These are phyloP conservation scores for Cairina moschata DNA, from an alignment of 2,113 vertebrate genomes.

Conservation along the genomic window DNA sequence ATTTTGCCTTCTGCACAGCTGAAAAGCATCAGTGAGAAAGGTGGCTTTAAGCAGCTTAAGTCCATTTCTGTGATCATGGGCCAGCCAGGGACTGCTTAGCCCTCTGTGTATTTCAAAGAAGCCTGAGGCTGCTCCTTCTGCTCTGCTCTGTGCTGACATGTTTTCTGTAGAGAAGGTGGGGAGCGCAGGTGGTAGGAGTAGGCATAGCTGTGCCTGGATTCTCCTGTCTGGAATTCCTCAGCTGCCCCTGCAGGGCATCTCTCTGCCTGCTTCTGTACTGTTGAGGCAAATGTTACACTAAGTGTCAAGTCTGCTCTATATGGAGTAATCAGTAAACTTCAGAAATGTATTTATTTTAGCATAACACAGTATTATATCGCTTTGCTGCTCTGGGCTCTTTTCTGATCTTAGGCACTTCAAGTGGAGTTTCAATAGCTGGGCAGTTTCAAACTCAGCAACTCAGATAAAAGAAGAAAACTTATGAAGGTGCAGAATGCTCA, in stretches of 20 bases:
- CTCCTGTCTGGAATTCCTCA: not conserved
- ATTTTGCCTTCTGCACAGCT: not conserved
- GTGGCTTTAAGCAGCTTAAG: not conserved
- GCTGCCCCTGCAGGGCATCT: not conserved
- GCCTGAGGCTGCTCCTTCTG: constrained; percentile 36
- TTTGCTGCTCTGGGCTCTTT: constrained; percentile 11
- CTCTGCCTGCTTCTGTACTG: constrained; percentile 24
- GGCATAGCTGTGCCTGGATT: not conserved
- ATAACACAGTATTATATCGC: not conserved
- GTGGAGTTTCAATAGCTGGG: not conserved
- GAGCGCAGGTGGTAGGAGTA: constrained; percentile 6
- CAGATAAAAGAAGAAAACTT: not conserved
- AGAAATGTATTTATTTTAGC: constrained; percentile 33
- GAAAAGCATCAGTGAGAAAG: not conserved
- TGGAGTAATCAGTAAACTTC: constrained; percentile 1
- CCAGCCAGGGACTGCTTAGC: constrained; percentile 12
- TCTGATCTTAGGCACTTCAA: constrained; percentile 9
- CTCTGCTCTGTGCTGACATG: constrained; percentile 4
- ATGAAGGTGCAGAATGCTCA: not conserved
- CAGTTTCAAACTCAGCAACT: constrained; percentile 12
- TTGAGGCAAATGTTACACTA: constrained; percentile 4
- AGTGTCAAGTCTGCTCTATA: not conserved
- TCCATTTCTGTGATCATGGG: not conserved
- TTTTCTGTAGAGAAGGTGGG: constrained; percentile 2
- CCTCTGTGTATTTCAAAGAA: not conserved